These are phyloP conservation scores for Panzeria rudis DNA, from an alignment of 2,888 invertebrate genomes.

Conservation along the genomic window DNA sequence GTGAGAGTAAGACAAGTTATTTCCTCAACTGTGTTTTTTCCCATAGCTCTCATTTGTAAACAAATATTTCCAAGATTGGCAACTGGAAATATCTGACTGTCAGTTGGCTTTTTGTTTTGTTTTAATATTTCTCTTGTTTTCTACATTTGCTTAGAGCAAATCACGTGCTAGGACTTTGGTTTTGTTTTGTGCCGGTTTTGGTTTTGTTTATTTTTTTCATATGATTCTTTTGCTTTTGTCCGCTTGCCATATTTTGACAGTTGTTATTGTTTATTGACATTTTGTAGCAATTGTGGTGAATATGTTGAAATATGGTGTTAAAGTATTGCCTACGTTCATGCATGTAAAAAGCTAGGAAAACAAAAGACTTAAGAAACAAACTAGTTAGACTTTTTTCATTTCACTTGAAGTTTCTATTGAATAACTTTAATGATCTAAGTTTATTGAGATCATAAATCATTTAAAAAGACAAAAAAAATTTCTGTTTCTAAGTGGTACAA, in stretches of 20 bases:
- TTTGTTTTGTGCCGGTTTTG: slow-evolving; percentile 29
- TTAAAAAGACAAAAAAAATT: neutral
- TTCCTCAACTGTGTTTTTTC: slow-evolving; percentile 8
- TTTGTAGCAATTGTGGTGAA: slow-evolving; percentile 46
- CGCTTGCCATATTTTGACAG: slow-evolving; percentile 63
- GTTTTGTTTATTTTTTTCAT: slow-evolving; percentile 56
- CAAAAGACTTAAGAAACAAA: slow-evolving; percentile 69
- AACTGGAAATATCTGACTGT: slow-evolving; percentile 58
- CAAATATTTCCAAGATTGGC: slow-evolving; percentile 65
- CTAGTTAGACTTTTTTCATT: slow-evolving; percentile 25
- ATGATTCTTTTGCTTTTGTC: slow-evolving; percentile 23
- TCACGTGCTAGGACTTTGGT: slow-evolving; percentile 58
- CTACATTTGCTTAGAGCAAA: slow-evolving; percentile 1
- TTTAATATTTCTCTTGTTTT: slow-evolving; percentile 33
- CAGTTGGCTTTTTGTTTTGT: slow-evolving; percentile 44
- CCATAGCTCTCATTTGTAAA: slow-evolving; percentile 65
- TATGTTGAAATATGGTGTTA: slow-evolving; percentile 19
- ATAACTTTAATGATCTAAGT: slow-evolving; percentile 27
- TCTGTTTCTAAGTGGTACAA: slow-evolving; percentile 1
- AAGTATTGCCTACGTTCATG: neutral
- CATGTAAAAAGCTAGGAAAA: neutral
- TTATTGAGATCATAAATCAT: slow-evolving; percentile 25
- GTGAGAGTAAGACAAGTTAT: slow-evolving; percentile 15
- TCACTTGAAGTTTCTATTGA: slow-evolving; percentile 3
- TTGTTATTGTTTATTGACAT: slow-evolving; percentile 12